Evolutionary conservation across 2,888 invertebrate genomes (phyloP), one percentile per base, ranked within the genome.

Genomic region (Tetranychus piercei): DNA sequence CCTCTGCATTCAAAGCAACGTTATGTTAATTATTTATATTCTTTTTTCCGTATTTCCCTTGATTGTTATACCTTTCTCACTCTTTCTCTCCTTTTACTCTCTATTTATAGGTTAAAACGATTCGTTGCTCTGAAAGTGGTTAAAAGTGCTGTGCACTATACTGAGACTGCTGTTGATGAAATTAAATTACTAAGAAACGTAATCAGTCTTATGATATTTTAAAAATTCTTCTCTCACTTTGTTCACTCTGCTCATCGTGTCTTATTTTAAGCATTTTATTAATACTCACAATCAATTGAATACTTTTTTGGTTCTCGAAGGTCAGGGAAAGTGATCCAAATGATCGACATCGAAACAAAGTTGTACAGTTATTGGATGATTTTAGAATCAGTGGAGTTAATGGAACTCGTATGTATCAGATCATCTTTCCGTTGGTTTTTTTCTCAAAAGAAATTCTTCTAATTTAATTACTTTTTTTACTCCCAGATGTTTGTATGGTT

Each of bases 71-170:
- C 55, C 15, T 15, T 55, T 9, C 15, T 55, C 55, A 15, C 15
- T 55, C 15, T 15, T 55, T 55, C 55, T 55, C 55, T 15, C 55
- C 15, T 55, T 55, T 55, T 55, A 15, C 55, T 15, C 55, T 15
- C 15, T 55, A 15, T 9, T 55, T 55, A 55, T 15, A 69, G 34
- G 20, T 18, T 69, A 11, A 93, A 92, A 82, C 87, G 93, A 79
- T 99, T 96, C 85, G 97, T 95, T 79, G 99, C 99, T 75, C 87
- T 99, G 80, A 99, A 99, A 87, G 95, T 99, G 80, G 97, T 99
- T 74, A 99, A 99, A 85, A 96, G 96, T 80, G 97, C 96, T 75
- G 90, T 92, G 80, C 96, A 99, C 85, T 99, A 99, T 83, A 96
- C 97, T 78, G 99, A 99, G 85, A 97, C 99, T 75, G 99, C 99